phyloP scores from a whole-genome alignment of 2,113 vertebrate genomes.

The Mustelus asterias region DNA sequence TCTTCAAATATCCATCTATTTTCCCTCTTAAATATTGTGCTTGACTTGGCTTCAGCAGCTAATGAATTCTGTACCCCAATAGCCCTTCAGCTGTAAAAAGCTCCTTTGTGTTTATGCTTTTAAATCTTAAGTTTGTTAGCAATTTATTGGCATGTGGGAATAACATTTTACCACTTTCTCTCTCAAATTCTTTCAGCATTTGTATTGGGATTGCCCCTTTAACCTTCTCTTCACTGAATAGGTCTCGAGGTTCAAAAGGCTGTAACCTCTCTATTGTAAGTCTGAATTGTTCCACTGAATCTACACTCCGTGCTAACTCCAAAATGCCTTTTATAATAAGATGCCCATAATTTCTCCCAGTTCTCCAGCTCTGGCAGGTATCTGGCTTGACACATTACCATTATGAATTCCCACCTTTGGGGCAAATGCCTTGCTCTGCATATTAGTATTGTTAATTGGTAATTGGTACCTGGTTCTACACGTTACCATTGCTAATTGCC shows the following conservation, averaged over 20 bases:
- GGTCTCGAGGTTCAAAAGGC: neutral
- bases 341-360: neutral
- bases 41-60: neutral
- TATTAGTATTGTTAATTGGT: too few relatives aligned
- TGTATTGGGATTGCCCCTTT: neutral
- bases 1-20: neutral
- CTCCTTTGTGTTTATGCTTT: neutral
- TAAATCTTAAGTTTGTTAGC: neutral
- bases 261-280: neutral
- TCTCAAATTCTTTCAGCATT: neutral
- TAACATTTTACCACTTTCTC: neutral
- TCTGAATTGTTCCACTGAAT: neutral
- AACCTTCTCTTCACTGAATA: neutral
- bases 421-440: neutral
- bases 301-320: neutral
- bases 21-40: neutral
- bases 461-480: too few relatives aligned
- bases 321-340: neutral
- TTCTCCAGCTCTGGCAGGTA: neutral
- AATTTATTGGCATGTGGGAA: neutral
- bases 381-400: neutral
- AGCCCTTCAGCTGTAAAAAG: neutral
- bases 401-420: neutral
- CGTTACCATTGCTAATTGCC: too few relatives aligned
- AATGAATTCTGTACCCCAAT: neutral